phyloP scores from a whole-genome alignment of 2,113 vertebrate species.

The Fulmarus glacialis region DNA sequence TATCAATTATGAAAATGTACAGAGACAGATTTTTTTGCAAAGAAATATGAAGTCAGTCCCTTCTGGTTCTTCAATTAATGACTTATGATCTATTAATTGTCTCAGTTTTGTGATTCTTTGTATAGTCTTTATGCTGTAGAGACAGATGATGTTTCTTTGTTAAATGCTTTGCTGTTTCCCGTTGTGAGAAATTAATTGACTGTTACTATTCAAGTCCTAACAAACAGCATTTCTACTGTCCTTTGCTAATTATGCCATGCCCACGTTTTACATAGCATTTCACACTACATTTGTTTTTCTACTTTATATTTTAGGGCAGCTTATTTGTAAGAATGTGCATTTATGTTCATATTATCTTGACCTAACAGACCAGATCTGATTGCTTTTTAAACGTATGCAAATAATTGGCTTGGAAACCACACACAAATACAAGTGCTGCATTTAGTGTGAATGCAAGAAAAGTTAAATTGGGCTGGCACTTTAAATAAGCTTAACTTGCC shows the following conservation, averaged over 20 bases:
- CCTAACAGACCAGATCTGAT: slow-evolving; percentile 63
- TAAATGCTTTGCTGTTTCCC: slow-evolving; percentile 61
- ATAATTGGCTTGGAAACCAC: slow-evolving; percentile 40
- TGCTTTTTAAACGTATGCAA: slow-evolving; percentile 32
- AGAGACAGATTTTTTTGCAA: neutral
- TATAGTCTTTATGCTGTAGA: neutral
- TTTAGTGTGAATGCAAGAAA: neutral
- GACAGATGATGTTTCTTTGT: slow-evolving; percentile 53
- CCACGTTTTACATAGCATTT: slow-evolving; percentile 55
- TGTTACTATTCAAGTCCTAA: slow-evolving; percentile 62
- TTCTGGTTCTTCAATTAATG: neutral
- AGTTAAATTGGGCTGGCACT: slow-evolving; percentile 39
- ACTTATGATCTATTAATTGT: slow-evolving; percentile 3
- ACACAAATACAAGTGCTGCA: neutral
- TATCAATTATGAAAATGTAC: neutral
- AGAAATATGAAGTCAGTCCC: neutral
- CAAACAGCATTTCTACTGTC: slow-evolving; percentile 63
- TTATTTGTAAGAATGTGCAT: slow-evolving; percentile 60
- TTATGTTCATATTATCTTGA: slow-evolving; percentile 64
- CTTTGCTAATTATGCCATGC: slow-evolving; percentile 63
- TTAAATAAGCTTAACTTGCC: neutral
- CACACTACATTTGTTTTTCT: slow-evolving; percentile 70
- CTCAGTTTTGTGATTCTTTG: slow-evolving; percentile 26
- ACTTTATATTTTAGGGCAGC: slow-evolving; percentile 59
- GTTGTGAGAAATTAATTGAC: slow-evolving; percentile 72